These are phyloP conservation scores for Eremobia ochroleuca DNA, from an alignment of 2,888 invertebrate genomes.

Conservation along the genomic window DNA sequence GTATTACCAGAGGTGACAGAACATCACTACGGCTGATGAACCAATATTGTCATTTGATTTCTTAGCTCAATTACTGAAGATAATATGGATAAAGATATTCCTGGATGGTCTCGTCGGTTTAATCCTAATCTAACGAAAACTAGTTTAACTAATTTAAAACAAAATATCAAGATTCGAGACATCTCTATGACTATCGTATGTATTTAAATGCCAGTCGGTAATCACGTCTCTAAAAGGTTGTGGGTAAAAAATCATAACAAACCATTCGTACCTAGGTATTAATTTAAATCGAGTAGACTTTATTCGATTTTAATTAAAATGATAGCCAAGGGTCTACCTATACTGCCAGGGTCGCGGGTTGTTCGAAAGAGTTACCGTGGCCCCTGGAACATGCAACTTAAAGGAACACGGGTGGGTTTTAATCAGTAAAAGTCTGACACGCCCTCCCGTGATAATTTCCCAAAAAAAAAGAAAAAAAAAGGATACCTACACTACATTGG, in stretches of 20 bases:
- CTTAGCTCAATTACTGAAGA: not conserved
- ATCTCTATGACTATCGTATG: not conserved
- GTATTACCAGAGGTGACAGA: not conserved
- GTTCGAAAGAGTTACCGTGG: too few relatives aligned
- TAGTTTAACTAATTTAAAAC: not conserved
- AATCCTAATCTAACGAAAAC: not conserved
- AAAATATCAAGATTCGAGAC: not conserved
- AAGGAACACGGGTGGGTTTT: too few relatives aligned
- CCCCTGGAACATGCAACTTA: too few relatives aligned
- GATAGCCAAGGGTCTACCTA: not conserved
- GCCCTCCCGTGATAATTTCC: too few relatives aligned
- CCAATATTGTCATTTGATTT: not conserved
- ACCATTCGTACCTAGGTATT: not conserved
- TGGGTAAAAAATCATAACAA: not conserved
- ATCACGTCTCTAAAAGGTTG: not conserved
- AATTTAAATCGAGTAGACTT: not conserved
- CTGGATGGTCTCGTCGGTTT: not conserved
- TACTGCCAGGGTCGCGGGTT: too few relatives aligned
- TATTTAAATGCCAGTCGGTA: not conserved
- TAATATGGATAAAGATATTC: not conserved
- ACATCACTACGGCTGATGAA: not conserved
- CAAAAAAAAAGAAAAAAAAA: too few relatives aligned
- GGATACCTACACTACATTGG: not conserved
- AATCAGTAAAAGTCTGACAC: too few relatives aligned
- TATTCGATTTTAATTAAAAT: constrained; percentile 6